phyloP scores from a whole-genome alignment of 2,888 invertebrate genomes.

The Cetonia aurata region DNA sequence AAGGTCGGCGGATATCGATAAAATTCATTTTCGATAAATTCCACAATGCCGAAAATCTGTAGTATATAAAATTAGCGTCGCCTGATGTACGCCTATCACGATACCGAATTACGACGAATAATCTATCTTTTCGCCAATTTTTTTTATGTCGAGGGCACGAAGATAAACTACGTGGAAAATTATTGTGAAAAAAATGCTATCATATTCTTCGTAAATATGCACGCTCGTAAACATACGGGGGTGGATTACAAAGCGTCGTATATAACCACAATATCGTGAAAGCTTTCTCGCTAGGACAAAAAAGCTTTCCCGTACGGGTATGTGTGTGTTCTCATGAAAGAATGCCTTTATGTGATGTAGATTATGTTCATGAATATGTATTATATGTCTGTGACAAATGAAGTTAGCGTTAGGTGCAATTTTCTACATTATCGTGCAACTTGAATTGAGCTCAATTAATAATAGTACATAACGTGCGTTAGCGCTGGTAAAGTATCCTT shows the following conservation, averaged over 20 bases:
- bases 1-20: neutral
- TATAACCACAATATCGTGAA: too few relatives aligned
- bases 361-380: too few relatives aligned
- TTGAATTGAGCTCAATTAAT: slow-evolving; percentile 6
- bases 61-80: slow-evolving; percentile 24
- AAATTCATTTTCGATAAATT: slow-evolving; percentile 9
- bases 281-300: too few relatives aligned
- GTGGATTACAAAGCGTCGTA: too few relatives aligned
- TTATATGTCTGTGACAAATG: too few relatives aligned
- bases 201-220: too few relatives aligned
- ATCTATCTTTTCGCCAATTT: slow-evolving; percentile 4
- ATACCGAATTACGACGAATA: slow-evolving; percentile 14
- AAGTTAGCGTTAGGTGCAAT: neutral
- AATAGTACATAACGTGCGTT: neutral
- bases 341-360: too few relatives aligned
- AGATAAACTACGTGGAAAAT: slow-evolving; percentile 8
- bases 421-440: slow-evolving; percentile 3
- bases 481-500: slow-evolving; percentile 3
- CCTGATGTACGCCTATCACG: slow-evolving; percentile 19
- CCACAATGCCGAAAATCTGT: neutral
- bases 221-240: too few relatives aligned
- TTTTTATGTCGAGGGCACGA: slow-evolving; percentile 12
- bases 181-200: neutral
- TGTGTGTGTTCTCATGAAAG: too few relatives aligned
- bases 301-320: too few relatives aligned